A percentile compares a stretch with the other conserved stretches of the same genome.
These are phyloP conservation scores for Falco concolor DNA, from an alignment of 2,797 vertebrate species.

Conservation along the genomic window DNA sequence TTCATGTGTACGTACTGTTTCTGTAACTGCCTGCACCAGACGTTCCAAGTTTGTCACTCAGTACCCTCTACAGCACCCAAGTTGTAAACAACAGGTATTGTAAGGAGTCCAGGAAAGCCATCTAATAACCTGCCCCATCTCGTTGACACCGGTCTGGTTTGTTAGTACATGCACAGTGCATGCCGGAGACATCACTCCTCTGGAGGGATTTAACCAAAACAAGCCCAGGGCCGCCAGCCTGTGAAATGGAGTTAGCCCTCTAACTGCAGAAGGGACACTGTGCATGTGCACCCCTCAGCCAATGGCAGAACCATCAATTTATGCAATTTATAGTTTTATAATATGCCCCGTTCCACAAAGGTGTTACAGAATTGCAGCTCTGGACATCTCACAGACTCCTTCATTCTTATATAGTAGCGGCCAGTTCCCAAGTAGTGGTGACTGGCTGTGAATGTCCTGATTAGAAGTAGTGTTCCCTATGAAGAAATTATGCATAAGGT, in stretches of 20 bases:
- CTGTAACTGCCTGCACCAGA: not conserved
- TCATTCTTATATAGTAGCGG: not conserved
- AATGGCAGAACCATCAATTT: not conserved
- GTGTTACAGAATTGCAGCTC: not conserved
- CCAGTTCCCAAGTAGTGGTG: not conserved
- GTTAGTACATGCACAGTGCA: not conserved
- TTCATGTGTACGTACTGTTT: not conserved
- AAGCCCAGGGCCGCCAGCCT: not conserved
- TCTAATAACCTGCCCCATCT: not conserved
- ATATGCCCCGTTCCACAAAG: not conserved
- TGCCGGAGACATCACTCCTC: not conserved
- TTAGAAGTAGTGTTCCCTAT: not conserved
- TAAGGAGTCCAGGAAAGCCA: not conserved
- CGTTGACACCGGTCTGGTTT: not conserved
- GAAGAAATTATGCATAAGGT: not conserved
- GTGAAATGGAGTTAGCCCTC: not conserved
- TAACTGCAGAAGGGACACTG: not conserved
- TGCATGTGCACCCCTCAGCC: not conserved
- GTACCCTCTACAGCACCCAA: not conserved
- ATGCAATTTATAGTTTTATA: not conserved
- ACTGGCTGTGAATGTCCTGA: not conserved
- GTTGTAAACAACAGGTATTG: rapidly evolving
- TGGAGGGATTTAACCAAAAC: not conserved
- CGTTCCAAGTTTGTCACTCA: not conserved
- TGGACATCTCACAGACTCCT: not conserved